Conservation (phyloP, 2,113 vertebrate genomes). For the Sorex araneus region DNA sequence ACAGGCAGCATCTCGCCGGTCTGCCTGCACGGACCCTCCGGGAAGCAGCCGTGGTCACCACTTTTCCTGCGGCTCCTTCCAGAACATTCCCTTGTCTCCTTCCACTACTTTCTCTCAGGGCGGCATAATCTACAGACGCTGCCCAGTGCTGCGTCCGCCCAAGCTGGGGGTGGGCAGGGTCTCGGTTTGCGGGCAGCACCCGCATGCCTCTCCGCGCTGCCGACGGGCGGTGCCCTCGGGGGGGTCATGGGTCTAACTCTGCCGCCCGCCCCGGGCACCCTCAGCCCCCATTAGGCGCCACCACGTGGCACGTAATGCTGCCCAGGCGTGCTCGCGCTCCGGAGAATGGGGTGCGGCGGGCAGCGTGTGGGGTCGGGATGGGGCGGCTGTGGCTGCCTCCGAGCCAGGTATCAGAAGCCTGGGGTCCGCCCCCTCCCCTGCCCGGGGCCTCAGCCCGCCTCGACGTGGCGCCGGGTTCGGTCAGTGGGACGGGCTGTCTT, state of each 20-base stretch:
- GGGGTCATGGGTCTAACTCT: too few relatives aligned
- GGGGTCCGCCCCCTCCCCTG: background rate
- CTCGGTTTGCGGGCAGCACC: background rate
- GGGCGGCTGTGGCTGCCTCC: too few relatives aligned
- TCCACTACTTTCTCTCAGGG: constrained; percentile 49
- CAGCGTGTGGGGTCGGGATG: too few relatives aligned
- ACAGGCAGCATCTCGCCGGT: background rate
- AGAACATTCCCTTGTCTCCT: constrained; percentile 40
- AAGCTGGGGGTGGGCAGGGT: background rate
- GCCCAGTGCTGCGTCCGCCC: background rate
- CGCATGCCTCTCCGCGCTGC: background rate
- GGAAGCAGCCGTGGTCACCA: too few relatives aligned
- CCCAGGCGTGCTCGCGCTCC: too few relatives aligned
- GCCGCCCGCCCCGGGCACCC: too few relatives aligned
- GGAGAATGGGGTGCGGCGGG: too few relatives aligned
- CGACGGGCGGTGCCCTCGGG: background rate
- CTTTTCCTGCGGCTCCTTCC: constrained; percentile 27
- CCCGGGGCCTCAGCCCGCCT: background rate
- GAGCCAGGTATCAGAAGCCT: too few relatives aligned
- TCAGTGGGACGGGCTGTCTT: background rate
- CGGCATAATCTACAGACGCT: background rate
- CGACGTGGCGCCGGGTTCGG: background rate
- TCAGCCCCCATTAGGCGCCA: too few relatives aligned
- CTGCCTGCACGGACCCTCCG: too few relatives aligned
- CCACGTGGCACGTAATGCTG: too few relatives aligned